These are phyloP conservation scores for Lucilia sericata DNA, from an alignment of 1,140 invertebrate species.

Conservation along the genomic window DNA sequence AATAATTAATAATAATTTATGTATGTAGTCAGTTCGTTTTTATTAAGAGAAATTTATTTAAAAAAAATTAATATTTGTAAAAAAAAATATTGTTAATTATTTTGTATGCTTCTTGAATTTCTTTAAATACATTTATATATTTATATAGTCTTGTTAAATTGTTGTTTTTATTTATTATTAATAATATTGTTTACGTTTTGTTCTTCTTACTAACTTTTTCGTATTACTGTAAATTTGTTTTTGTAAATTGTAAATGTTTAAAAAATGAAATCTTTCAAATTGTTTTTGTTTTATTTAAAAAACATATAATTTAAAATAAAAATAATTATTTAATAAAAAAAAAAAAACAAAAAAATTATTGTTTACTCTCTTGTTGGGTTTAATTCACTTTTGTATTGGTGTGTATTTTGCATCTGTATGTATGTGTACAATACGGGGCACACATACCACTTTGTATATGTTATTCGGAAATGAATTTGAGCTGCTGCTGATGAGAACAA, in stretches of 20 bases:
- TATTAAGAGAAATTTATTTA: neutral
- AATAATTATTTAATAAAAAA: neutral
- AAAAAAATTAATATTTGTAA: constrained; percentile 11
- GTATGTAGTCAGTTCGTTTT: constrained; percentile 33
- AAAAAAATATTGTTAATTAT: neutral
- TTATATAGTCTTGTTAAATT: constrained; percentile 22
- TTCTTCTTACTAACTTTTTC: neutral
- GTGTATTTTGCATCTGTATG: constrained; percentile 23
- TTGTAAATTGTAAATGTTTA: constrained; percentile 44
- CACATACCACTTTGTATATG: neutral
- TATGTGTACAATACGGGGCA: neutral
- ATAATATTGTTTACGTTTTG: constrained; percentile 17
- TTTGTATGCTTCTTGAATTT: neutral
- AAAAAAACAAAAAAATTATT: constrained; percentile 44
- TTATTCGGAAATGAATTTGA: neutral
- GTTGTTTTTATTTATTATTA: neutral
- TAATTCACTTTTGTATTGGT: constrained; percentile 34
- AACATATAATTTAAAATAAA: constrained; percentile 14
- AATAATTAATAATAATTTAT: constrained; percentile 11
- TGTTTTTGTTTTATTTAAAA: constrained; percentile 36
- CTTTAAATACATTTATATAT: neutral
- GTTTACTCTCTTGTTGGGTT: constrained; percentile 46
- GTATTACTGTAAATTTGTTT: constrained; percentile 33
- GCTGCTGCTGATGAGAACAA: neutral
- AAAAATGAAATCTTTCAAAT: constrained; percentile 37